Evolutionary conservation across 2,888 invertebrate genomes (phyloP).

Genomic region (Luperina testacea): DNA sequence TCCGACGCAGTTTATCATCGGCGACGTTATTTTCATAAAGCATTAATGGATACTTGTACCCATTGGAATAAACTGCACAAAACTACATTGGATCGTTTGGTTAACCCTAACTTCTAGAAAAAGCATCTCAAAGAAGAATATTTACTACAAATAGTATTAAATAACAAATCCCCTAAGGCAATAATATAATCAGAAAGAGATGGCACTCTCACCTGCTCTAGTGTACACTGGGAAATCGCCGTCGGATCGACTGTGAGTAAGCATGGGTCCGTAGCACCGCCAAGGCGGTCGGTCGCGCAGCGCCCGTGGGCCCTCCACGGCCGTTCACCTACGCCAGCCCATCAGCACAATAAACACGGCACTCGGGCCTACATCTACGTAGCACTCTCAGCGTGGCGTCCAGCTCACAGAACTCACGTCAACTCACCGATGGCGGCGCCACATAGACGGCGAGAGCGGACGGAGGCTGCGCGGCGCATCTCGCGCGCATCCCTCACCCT

Average conservation of each 20-base stretch:
- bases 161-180: constrained; percentile 71
- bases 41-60: constrained; percentile 37
- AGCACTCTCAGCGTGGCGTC: constrained; percentile 76
- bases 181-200: constrained; percentile 57
- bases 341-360: constrained; percentile 82
- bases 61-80: constrained; percentile 20
- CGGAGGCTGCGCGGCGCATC: constrained; percentile 89
- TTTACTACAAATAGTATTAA: constrained; percentile 71
- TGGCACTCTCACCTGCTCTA: constrained; percentile 91
- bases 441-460: constrained; percentile 78
- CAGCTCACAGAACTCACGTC: constrained; percentile 77
- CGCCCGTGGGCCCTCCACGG: constrained; percentile 89
- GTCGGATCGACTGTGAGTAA: constrained; percentile 96
- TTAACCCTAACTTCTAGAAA: constrained; percentile 9
- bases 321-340: constrained; percentile 85
- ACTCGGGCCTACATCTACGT: constrained; percentile 76
- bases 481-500: constrained; percentile 86
- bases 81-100: constrained; percentile 12
- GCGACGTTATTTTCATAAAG: constrained; percentile 43
- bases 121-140: constrained; percentile 12
- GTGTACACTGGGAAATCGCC: constrained; percentile 95
- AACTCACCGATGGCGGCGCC: constrained; percentile 85
- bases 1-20: constrained; percentile 48
- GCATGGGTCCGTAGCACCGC: constrained; percentile 93
- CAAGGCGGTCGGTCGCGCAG: constrained; percentile 89